Conservation (phyloP, 2,797 vertebrate genomes). For the Babyrousa celebensis region DNA sequence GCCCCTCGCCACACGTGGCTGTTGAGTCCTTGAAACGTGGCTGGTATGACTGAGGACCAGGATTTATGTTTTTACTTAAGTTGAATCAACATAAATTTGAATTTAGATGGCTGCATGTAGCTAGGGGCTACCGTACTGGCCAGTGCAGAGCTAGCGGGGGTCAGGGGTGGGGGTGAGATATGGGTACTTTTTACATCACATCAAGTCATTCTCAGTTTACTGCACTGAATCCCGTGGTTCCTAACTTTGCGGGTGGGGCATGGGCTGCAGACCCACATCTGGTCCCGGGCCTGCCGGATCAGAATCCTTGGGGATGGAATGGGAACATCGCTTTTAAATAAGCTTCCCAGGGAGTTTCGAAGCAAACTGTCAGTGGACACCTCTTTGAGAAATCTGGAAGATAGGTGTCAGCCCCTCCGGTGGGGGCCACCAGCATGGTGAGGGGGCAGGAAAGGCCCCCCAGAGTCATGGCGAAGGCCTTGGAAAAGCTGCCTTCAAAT, state of each 20-base stretch:
- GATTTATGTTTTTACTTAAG: background rate
- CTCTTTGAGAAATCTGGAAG: background rate
- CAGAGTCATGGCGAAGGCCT: background rate
- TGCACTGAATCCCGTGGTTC: background rate
- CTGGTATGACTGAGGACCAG: background rate
- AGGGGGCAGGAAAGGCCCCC: too few relatives aligned
- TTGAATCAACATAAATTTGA: background rate
- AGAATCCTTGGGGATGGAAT: background rate
- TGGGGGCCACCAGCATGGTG: background rate
- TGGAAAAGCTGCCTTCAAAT: background rate
- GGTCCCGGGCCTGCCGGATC: background rate
- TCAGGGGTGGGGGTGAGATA: too few relatives aligned
- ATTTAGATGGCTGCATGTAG: background rate
- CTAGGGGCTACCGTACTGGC: background rate
- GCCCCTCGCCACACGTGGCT: background rate
- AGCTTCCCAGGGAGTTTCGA: background rate
- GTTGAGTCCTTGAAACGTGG: background rate
- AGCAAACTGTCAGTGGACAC: background rate
- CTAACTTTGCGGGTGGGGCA: background rate
- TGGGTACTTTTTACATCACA: fast-evolving
- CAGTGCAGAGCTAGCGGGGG: fast-evolving
- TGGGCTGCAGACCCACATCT: background rate
- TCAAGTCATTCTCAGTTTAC: background rate
- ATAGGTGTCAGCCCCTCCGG: background rate
- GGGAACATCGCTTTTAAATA: background rate